These are phyloP conservation scores for Alsophila aescularia DNA, from an alignment of 2,888 invertebrate species.

Conservation along the genomic window DNA sequence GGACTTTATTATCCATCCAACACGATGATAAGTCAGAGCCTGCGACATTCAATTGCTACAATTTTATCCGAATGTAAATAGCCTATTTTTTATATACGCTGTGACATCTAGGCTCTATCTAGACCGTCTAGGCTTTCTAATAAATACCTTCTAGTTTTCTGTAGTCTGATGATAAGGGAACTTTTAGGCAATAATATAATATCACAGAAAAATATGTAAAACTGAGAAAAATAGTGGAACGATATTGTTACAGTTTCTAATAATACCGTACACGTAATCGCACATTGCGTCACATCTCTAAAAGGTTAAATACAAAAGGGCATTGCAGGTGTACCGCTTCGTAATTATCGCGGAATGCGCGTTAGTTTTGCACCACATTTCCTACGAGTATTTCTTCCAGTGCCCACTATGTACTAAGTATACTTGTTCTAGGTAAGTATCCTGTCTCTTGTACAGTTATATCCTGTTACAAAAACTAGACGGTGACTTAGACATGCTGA, in stretches of 20 bases:
- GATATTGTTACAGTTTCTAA: constrained; percentile 26
- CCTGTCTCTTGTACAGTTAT: constrained; percentile 27
- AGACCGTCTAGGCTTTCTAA: no score
- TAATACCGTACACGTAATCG: constrained; percentile 39
- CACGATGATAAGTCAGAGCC: no score
- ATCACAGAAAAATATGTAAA: background rate
- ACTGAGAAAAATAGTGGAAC: background rate
- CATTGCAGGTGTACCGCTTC: constrained; percentile 18
- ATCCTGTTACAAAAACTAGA: constrained; percentile 21
- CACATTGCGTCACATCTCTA: constrained; percentile 19
- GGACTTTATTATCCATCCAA: no score
- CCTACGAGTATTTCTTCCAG: constrained; percentile 2
- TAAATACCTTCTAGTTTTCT: no score
- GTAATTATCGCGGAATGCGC: constrained; percentile 18
- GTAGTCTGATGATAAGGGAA: no score
- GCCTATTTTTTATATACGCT: no score
- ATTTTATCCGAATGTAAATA: no score
- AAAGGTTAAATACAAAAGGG: constrained; percentile 25
- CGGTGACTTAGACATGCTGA: constrained; percentile 8
- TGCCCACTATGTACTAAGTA: background rate
- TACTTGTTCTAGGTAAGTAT: constrained; percentile 19
- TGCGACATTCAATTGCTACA: no score
- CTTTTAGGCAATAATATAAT: no score
- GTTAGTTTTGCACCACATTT: constrained; percentile 14
- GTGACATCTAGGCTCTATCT: no score